Evolutionary conservation across 2,113 vertebrate species (phyloP).

Genomic region (Nyctibius bracteatus): DNA sequence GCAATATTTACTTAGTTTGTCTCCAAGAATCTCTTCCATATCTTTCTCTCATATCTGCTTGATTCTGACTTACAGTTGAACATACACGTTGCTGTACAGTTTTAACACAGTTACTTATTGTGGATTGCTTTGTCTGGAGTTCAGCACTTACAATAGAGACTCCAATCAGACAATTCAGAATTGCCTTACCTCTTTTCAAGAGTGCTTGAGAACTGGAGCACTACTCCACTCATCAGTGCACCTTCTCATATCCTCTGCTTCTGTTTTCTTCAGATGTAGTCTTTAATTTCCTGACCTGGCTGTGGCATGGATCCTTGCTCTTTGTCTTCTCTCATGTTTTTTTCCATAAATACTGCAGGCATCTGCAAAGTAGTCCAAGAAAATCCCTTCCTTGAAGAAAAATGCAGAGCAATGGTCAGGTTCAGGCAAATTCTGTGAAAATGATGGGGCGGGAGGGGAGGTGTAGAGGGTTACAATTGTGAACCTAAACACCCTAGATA

Average conservation of each 20-base stretch:
- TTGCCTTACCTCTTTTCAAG: neutral
- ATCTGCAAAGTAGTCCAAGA: neutral
- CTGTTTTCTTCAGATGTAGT: neutral
- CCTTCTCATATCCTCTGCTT: neutral
- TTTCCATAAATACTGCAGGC: neutral
- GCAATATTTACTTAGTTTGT: neutral
- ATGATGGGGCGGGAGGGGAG: neutral
- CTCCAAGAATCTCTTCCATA: neutral
- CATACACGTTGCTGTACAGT: neutral
- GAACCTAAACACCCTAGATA: rapidly evolving
- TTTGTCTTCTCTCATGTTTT: neutral
- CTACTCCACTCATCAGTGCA: neutral
- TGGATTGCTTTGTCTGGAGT: neutral
- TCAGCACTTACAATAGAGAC: neutral
- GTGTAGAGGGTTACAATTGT: neutral
- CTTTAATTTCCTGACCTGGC: neutral
- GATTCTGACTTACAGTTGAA: neutral
- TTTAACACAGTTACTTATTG: neutral
- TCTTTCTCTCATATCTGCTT: neutral
- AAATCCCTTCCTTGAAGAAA: neutral
- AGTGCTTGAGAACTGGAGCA: neutral
- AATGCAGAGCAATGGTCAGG: neutral
- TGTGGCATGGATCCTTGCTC: neutral
- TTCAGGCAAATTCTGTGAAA: neutral
- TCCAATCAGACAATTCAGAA: neutral